Conservation (phyloP, 2,797 vertebrate genomes). For the Chelmon rostratus region DNA sequence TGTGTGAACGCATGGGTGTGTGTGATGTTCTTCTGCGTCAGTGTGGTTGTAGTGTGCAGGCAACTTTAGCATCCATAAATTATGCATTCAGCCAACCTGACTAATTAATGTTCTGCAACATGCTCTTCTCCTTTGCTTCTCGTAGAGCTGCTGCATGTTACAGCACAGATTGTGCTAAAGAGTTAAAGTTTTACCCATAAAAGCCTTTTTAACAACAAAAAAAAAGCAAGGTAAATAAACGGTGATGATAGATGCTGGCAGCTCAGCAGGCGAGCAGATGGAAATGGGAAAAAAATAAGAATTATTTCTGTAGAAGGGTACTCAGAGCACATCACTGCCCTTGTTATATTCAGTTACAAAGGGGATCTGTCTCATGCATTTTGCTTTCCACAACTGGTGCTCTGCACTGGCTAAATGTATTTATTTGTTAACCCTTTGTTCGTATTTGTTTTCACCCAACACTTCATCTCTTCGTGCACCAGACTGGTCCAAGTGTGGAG, state of each 20-base stretch:
- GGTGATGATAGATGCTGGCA: conserved; percentile 17
- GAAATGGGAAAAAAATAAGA: conserved; percentile 17
- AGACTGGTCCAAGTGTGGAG: neutral
- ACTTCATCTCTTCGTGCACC: neutral
- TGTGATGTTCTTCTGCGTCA: neutral
- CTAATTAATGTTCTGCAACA: conserved; percentile 46
- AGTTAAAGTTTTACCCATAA: neutral
- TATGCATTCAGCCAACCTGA: conserved; percentile 43
- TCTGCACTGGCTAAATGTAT: conserved; percentile 9
- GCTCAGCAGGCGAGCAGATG: conserved; percentile 18
- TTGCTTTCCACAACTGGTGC: neutral
- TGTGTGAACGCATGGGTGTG: conserved; percentile 24
- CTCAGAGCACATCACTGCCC: conserved; percentile 8
- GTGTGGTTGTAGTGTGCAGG: conserved; percentile 25
- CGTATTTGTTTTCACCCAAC: neutral
- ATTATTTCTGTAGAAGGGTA: neutral
- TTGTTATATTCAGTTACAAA: conserved; percentile 14
- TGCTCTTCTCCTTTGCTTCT: conserved; percentile 3
- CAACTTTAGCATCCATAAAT: conserved; percentile 41
- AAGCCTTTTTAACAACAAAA: neutral
- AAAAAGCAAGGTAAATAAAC: conserved; percentile 19
- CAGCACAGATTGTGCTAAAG: neutral
- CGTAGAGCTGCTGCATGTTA: neutral
- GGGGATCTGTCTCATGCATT: conserved; percentile 3
- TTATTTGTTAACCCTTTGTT: neutral